A percentile compares a stretch with the other conserved stretches of the same genome.
Conservation (phyloP, 2,888 invertebrate species). For the Leistus spinibarbis region DNA sequence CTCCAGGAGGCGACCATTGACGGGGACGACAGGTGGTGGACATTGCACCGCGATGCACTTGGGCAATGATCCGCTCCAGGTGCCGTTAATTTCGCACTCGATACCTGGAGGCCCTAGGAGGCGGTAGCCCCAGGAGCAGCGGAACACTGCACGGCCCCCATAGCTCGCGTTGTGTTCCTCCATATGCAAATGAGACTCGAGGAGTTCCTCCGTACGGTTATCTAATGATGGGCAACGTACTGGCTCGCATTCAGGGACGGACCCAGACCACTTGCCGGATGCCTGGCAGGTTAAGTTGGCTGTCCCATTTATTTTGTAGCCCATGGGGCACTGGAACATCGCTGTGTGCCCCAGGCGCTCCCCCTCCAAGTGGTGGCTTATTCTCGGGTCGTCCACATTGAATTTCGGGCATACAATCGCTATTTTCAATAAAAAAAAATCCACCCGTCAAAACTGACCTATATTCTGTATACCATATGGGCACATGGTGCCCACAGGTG, state of each 20-base stretch:
- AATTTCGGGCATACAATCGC: constrained; percentile 66
- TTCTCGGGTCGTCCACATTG: constrained; percentile 58
- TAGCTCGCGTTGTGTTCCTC: constrained; percentile 81
- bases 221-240: constrained; percentile 78
- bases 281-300: constrained; percentile 82
- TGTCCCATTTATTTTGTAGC: constrained; percentile 78
- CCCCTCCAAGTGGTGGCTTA: constrained; percentile 77
- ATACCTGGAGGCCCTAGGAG: constrained; percentile 77
- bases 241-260: constrained; percentile 74
- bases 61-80: constrained; percentile 80
- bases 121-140: constrained; percentile 83
- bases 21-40: constrained; percentile 74
- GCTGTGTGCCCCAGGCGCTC: constrained; percentile 77
- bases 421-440: no score
- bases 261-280: constrained; percentile 79
- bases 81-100: constrained; percentile 79
- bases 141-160: constrained; percentile 80
- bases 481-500: no score
- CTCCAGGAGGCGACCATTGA: constrained; percentile 70
- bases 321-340: constrained; percentile 79
- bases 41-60: constrained; percentile 83
- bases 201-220: constrained; percentile 65
- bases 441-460: no score
- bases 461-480: no score
- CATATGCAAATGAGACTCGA: constrained; percentile 73